Percentiles rank a stretch among this genome's conserved stretches.
Conservation (phyloP, 2,797 vertebrate species). For the Tragopan temminckii region DNA sequence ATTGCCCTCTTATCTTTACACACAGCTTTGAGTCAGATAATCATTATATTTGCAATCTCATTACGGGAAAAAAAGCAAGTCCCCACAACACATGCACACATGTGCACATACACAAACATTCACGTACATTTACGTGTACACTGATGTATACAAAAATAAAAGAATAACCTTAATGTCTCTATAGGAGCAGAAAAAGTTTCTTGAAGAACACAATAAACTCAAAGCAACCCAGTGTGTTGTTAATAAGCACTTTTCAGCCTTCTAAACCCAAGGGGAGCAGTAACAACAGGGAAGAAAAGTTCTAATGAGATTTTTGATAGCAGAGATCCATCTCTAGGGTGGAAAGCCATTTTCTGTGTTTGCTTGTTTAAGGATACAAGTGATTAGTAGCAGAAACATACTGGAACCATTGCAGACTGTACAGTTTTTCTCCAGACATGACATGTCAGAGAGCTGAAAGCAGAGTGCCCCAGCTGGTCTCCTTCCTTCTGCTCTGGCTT, state of each 20-base stretch:
- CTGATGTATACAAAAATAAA: background rate
- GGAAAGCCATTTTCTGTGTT: background rate
- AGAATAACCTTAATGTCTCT: background rate
- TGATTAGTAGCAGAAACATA: background rate
- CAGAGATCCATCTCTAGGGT: background rate
- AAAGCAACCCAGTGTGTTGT: background rate
- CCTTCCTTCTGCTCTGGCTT: background rate
- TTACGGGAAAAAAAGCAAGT: background rate
- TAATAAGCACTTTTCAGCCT: background rate
- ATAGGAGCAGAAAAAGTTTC: background rate
- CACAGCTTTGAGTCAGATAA: background rate
- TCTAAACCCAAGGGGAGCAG: background rate
- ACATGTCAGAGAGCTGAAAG: background rate
- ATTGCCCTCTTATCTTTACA: background rate
- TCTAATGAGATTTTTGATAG: background rate
- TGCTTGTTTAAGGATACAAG: background rate
- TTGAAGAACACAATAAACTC: background rate
- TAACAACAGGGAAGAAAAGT: background rate
- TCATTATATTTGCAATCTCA: no score
- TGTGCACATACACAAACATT: background rate
- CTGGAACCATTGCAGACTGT: background rate
- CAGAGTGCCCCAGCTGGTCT: background rate
- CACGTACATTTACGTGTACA: background rate
- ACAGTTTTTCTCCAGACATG: background rate
- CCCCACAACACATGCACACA: background rate